Evolutionary conservation across 2,888 invertebrate species (phyloP).

Genomic region (Hoplodrina blanda): DNA sequence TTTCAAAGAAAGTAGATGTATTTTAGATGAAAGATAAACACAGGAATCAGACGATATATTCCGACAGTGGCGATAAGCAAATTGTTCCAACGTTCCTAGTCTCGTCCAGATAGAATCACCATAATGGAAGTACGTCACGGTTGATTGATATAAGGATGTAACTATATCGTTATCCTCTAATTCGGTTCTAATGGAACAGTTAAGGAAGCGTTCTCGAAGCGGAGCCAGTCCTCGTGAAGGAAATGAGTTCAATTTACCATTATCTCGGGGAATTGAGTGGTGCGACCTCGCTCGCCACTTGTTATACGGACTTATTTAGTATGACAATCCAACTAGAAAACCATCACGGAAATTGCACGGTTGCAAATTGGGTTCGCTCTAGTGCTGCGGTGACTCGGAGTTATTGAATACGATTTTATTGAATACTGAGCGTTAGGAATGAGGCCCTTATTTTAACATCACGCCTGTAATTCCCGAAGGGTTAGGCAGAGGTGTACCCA

Average conservation of each 20-base stretch:
- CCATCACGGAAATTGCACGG: conserved; percentile 76
- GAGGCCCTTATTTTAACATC: conserved; percentile 22
- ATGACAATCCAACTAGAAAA: conserved; percentile 78
- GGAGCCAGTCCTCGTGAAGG: conserved; percentile 75
- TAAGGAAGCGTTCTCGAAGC: conserved; percentile 76
- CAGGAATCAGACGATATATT: conserved; percentile 39
- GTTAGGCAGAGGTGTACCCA: too few species aligned
- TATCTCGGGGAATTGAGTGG: conserved; percentile 82
- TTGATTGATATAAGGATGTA: conserved; percentile 68
- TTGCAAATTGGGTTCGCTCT: conserved; percentile 73
- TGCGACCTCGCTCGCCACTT: conserved; percentile 73
- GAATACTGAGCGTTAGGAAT: conserved; percentile 31
- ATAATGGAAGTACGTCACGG: conserved; percentile 66
- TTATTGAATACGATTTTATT: conserved; percentile 66
- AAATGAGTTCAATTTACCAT: conserved; percentile 87
- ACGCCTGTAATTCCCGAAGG: too few species aligned
- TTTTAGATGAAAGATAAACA: conserved; percentile 19
- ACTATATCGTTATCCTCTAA: conserved; percentile 75
- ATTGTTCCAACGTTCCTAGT: conserved; percentile 47
- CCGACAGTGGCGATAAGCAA: conserved; percentile 42
- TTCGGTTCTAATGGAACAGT: conserved; percentile 76
- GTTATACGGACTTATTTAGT: conserved; percentile 77
- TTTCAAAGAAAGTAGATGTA: conserved; percentile 8
- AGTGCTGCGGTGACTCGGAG: conserved; percentile 61
- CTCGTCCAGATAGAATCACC: conserved; percentile 56